A percentile compares a stretch with the other conserved stretches of the same genome.
These are phyloP conservation scores for Spisula subtruncata DNA, from an alignment of 2,888 invertebrate species.

Conservation along the genomic window DNA sequence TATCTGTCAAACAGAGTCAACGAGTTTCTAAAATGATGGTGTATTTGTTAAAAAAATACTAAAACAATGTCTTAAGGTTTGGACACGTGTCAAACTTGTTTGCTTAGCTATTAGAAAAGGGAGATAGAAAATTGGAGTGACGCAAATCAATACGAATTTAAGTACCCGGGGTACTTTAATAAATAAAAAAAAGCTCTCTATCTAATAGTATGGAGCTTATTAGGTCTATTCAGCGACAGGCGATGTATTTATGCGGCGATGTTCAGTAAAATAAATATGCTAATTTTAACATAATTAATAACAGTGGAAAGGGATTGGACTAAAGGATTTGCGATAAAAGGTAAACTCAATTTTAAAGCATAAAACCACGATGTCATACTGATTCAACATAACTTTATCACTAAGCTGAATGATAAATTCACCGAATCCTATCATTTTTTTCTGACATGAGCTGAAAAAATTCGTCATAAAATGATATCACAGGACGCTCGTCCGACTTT, in stretches of 20 bases:
- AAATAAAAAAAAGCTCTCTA: background rate
- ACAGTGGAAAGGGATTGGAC: background rate
- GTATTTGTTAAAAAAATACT: background rate
- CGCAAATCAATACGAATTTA: background rate
- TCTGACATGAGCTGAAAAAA: background rate
- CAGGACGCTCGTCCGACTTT: no score
- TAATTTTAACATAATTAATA: slow-evolving; percentile 15
- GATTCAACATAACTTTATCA: background rate
- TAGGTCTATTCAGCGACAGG: background rate
- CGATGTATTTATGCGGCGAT: background rate
- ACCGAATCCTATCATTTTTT: background rate
- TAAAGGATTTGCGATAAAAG: slow-evolving; percentile 6
- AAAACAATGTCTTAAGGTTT: background rate
- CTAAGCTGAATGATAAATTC: background rate
- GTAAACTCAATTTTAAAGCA: background rate
- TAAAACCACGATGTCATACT: background rate
- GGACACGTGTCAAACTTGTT: background rate
- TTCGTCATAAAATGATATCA: no score
- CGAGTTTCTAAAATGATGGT: background rate
- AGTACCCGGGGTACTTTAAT: background rate
- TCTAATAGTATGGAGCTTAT: background rate
- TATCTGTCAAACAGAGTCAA: background rate
- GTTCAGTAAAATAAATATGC: slow-evolving; percentile 2
- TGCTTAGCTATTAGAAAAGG: background rate
- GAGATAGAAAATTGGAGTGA: background rate